phyloP scores from a whole-genome alignment of 2,113 vertebrate genomes.

The Prunella fulvescens region DNA sequence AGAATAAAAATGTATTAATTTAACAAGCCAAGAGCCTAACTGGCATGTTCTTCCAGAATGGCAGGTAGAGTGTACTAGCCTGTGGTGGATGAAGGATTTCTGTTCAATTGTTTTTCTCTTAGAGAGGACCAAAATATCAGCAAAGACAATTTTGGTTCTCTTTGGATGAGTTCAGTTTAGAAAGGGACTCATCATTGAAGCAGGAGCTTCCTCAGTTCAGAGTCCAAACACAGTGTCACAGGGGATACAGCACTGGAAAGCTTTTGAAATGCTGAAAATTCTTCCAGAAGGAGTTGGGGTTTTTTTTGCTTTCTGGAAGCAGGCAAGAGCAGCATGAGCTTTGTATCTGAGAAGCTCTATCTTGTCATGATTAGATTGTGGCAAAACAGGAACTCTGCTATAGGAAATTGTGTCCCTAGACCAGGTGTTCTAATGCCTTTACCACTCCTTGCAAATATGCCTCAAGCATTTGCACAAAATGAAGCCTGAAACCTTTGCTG shows the following conservation, averaged over 20 bases:
- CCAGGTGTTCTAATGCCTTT: background rate
- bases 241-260: background rate
- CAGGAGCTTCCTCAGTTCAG: background rate
- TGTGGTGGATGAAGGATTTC: background rate
- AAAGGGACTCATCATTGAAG: background rate
- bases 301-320: background rate
- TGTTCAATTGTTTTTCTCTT: background rate
- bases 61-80: background rate
- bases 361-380: background rate
- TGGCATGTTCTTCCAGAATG: background rate
- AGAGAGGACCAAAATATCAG: background rate
- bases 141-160: background rate
- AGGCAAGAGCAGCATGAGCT: background rate
- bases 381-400: background rate
- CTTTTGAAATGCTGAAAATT: background rate
- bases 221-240: background rate
- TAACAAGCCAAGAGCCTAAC: background rate
- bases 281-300: background rate
- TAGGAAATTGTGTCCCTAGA: background rate
- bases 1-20: background rate
- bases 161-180: background rate
- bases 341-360: background rate
- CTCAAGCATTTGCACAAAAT: background rate
- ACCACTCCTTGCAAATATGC: background rate
- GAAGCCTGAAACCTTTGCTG: accelerated